These are phyloP conservation scores for Cyphomyrus plagiostoma DNA, from an alignment of 2,113 vertebrate genomes.

Conservation along the genomic window DNA sequence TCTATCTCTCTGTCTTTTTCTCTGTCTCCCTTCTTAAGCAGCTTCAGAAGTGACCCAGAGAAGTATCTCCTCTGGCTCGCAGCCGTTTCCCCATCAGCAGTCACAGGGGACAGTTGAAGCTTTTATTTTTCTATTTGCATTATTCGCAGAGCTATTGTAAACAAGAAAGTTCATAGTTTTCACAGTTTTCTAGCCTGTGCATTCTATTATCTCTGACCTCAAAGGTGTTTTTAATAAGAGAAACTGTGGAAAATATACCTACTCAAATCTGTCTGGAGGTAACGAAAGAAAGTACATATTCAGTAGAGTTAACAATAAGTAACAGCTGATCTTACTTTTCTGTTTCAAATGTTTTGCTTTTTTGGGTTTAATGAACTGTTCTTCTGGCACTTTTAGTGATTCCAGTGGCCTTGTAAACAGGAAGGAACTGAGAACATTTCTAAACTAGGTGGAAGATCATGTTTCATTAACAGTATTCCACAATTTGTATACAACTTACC, in stretches of 20 bases:
- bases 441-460: conserved; percentile 24
- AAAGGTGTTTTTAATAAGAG: conserved; percentile 11
- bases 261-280: conserved; percentile 30
- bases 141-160: conserved; percentile 39
- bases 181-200: background rate
- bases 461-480: conserved; percentile 31
- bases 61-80: background rate
- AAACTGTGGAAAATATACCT: conserved; percentile 26
- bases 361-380: background rate
- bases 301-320: conserved; percentile 25
- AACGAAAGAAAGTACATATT: conserved; percentile 27
- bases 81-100: background rate
- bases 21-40: background rate
- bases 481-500: background rate
- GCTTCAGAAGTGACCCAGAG: background rate
- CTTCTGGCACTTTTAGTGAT: conserved; percentile 18
- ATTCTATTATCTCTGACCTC: background rate
- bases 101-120: conserved; percentile 13
- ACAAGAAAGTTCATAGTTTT: conserved; percentile 21
- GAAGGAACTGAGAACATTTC: conserved; percentile 22
- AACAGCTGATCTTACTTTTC: background rate
- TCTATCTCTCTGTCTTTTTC: conserved; percentile 11
- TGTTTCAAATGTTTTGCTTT: background rate
- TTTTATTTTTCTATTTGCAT: conserved; percentile 52
- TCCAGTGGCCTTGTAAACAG: conserved; percentile 37